phyloP scores from a whole-genome alignment of 2,113 vertebrate genomes.

The Nansenia antarctica region DNA sequence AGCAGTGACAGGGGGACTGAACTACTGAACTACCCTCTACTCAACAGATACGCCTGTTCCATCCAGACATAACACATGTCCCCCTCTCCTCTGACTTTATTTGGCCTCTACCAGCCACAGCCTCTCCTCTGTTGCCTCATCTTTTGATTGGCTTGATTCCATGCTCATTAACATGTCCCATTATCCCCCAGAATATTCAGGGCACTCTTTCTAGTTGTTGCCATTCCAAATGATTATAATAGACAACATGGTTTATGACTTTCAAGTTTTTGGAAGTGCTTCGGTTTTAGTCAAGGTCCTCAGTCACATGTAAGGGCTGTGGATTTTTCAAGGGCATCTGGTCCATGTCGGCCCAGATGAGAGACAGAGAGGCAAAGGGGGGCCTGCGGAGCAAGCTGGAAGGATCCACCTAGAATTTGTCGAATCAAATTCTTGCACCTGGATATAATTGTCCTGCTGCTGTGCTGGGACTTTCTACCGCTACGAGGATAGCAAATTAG shows the following conservation, averaged over 20 bases:
- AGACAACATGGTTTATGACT: slow-evolving; percentile 77
- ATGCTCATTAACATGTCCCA: slow-evolving; percentile 78
- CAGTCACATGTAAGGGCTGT: slow-evolving; percentile 74
- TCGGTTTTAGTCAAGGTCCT: slow-evolving; percentile 77
- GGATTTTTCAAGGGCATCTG: slow-evolving; percentile 87
- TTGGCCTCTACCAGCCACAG: slow-evolving; percentile 48
- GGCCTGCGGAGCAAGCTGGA: slow-evolving; percentile 77
- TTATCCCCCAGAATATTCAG: slow-evolving; percentile 76
- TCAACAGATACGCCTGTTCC: slow-evolving; percentile 34
- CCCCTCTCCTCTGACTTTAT: slow-evolving; percentile 6
- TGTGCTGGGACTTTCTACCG: slow-evolving; percentile 93
- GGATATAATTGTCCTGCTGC: slow-evolving; percentile 94
- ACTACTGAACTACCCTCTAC: slow-evolving; percentile 26
- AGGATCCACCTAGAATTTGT: slow-evolving; percentile 95
- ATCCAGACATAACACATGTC: slow-evolving; percentile 30
- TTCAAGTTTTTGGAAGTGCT: slow-evolving; percentile 76
- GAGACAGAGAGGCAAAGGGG: slow-evolving; percentile 55
- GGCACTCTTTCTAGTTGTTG: slow-evolving; percentile 73
- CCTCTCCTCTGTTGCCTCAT: slow-evolving; percentile 35
- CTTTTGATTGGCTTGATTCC: slow-evolving; percentile 76
- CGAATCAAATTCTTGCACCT: slow-evolving; percentile 99
- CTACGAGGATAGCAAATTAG: slow-evolving; percentile 94
- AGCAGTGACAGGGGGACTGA: slow-evolving; percentile 58
- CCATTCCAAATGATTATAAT: slow-evolving; percentile 77
- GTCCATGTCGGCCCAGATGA: slow-evolving; percentile 82